phyloP scores from a whole-genome alignment of 2,113 vertebrate genomes.

The Platichthys stellatus region DNA sequence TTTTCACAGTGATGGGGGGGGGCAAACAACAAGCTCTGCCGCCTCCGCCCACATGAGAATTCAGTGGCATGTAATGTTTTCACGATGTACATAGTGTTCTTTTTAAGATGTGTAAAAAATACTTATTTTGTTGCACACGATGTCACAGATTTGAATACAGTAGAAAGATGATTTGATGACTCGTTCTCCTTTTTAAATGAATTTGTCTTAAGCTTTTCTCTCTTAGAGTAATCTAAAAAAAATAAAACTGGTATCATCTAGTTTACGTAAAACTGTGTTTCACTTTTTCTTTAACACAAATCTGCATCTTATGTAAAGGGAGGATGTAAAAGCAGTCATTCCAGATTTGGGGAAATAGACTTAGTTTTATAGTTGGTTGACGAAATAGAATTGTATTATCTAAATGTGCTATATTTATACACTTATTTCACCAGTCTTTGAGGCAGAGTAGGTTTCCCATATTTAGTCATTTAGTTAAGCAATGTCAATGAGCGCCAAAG shows the following conservation, averaged over 20 bases:
- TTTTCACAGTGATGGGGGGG: conserved; percentile 67
- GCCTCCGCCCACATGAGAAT: conserved; percentile 43
- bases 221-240: conserved; percentile 67
- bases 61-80: conserved; percentile 69
- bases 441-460: too few species aligned
- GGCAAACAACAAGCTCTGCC: conserved; percentile 23
- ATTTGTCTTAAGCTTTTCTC: conserved; percentile 69
- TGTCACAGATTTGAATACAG: conserved; percentile 68
- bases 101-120: conserved; percentile 66
- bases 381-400: too few species aligned
- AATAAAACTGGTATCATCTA: conserved; percentile 78
- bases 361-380: too few species aligned
- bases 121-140: conserved; percentile 72
- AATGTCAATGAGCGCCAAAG: too few species aligned
- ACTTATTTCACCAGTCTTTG: too few species aligned
- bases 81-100: conserved; percentile 78
- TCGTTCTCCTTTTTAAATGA: conserved; percentile 65
- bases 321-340: background rate
- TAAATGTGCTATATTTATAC: too few species aligned
- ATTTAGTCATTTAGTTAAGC: too few species aligned
- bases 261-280: conserved; percentile 59
- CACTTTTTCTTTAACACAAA: conserved; percentile 1
- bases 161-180: conserved; percentile 42
- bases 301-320: background rate
- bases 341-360: background rate